Conservation (phyloP, 2,888 invertebrate genomes). For the Platycnemis pennipes region DNA sequence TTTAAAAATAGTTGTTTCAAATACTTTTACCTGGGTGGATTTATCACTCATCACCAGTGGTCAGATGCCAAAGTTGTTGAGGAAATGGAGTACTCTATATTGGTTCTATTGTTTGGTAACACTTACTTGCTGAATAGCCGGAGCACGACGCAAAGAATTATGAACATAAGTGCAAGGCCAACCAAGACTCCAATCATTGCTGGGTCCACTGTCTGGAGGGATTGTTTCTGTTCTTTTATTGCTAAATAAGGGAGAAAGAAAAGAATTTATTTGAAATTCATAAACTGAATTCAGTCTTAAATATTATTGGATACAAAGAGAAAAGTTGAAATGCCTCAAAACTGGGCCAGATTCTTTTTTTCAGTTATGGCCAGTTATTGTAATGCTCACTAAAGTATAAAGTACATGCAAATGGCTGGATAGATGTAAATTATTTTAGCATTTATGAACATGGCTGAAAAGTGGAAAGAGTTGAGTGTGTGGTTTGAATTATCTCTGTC, state of each 20-base stretch:
- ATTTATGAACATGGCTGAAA: too few relatives aligned
- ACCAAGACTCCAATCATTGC: conserved; percentile 95
- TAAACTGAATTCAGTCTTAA: too few relatives aligned
- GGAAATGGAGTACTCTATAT: not conserved
- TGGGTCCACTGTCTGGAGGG: conserved; percentile 83
- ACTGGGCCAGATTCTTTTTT: too few relatives aligned
- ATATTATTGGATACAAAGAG: not conserved
- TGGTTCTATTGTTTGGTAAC: conserved; percentile 70
- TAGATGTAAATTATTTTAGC: too few relatives aligned
- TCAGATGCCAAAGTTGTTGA: too few relatives aligned
- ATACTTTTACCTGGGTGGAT: not conserved
- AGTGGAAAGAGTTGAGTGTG: too few relatives aligned
- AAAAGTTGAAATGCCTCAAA: not conserved
- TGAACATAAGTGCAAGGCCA: conserved; percentile 95
- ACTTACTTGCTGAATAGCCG: conserved; percentile 95
- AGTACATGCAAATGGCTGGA: too few relatives aligned
- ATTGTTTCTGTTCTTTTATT: conserved; percentile 29
- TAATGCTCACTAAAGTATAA: too few relatives aligned
- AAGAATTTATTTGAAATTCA: too few relatives aligned
- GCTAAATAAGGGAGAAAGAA: not conserved
- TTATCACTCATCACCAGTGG: not conserved
- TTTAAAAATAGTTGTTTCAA: not conserved
- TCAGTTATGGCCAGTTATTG: too few relatives aligned
- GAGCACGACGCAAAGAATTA: conserved; percentile 95
- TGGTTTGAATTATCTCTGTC: too few relatives aligned